These are phyloP conservation scores for Muscicapa striata DNA, from an alignment of 2,797 vertebrate species.

Conservation along the genomic window DNA sequence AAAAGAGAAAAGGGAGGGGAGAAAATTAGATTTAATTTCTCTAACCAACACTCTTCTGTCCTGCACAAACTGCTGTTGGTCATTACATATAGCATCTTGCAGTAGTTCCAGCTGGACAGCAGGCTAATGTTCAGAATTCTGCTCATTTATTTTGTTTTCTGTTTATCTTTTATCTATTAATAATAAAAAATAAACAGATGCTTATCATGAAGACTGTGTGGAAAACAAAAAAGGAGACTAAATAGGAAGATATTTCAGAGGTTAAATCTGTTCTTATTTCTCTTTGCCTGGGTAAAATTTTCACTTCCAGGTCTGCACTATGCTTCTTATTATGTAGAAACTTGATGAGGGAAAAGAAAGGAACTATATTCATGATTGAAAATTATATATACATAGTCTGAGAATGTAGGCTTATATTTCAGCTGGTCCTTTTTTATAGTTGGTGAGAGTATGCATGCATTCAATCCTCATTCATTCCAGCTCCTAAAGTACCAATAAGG, in stretches of 20 bases:
- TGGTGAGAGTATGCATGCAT: neutral
- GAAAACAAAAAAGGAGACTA: neutral
- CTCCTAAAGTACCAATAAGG: neutral
- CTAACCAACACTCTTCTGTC: neutral
- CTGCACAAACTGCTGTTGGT: neutral
- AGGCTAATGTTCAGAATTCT: neutral
- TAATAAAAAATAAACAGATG: neutral
- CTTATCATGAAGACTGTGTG: neutral
- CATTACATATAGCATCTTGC: accelerated
- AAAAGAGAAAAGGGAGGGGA: accelerated
- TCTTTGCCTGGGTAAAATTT: neutral
- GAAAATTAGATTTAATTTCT: neutral
- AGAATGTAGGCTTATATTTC: neutral
- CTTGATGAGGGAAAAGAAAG: neutral
- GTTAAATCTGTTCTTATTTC: neutral
- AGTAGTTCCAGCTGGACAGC: neutral
- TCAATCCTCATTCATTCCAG: neutral
- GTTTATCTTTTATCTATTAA: neutral
- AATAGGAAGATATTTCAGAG: neutral
- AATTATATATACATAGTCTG: accelerated
- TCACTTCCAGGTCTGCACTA: neutral
- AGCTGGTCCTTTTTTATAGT: neutral
- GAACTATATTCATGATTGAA: neutral
- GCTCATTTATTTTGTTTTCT: neutral
- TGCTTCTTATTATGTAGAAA: neutral